Percentiles rank a stretch among this genome's conserved stretches.
phyloP scores from a whole-genome alignment of 2,797 vertebrate species.

The Urophycis tenuis region DNA sequence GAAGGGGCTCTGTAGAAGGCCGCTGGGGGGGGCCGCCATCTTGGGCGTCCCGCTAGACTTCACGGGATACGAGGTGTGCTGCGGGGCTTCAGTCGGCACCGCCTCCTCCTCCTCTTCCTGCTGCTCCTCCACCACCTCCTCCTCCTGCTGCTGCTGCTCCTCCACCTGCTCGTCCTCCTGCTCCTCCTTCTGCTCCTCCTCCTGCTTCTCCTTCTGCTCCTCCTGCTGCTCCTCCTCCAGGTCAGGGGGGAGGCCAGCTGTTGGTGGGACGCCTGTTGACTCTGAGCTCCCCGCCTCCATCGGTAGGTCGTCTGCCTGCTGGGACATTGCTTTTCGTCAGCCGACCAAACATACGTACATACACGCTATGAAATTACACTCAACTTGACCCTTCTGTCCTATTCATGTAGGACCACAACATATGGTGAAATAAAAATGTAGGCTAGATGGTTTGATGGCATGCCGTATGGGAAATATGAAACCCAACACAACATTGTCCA shows the following conservation, averaged over 20 bases:
- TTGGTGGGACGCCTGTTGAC: neutral
- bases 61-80: neutral
- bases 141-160: no score
- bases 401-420: neutral
- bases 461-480: no score
- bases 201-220: constrained; percentile 1
- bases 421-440: neutral
- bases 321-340: constrained; percentile 17
- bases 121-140: no score
- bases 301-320: constrained; percentile 31
- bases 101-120: neutral
- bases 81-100: neutral
- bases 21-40: no score
- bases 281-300: neutral
- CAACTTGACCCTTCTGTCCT: neutral
- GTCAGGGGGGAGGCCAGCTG: neutral
- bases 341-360: neutral
- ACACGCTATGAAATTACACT: neutral
- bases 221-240: neutral
- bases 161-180: neutral
- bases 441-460: neutral
- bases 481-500: no score
- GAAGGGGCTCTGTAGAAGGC: neutral
- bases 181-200: neutral
- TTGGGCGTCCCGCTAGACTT: neutral